phyloP scores from a whole-genome alignment of 2,888 invertebrate genomes.

The Perdita meconis region DNA sequence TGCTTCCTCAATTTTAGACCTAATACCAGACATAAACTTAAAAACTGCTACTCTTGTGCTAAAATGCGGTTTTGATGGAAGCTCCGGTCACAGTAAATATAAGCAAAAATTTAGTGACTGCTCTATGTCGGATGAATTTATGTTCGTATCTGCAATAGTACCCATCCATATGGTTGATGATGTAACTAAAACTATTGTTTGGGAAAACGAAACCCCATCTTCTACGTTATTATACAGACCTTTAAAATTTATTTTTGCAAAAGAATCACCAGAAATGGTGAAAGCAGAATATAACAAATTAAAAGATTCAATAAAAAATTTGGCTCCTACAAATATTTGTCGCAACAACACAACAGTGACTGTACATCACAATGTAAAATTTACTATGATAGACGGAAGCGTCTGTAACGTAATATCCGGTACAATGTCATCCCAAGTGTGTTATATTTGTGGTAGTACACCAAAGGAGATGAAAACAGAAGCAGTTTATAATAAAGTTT shows the following conservation, averaged over 20 bases:
- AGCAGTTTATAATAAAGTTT: background rate
- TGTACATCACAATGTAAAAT: background rate
- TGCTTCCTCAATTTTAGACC: background rate
- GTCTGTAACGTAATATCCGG: background rate
- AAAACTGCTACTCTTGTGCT: background rate
- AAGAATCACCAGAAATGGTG: background rate
- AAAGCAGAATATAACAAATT: background rate
- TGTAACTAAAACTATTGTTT: background rate
- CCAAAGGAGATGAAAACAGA: constrained; percentile 16
- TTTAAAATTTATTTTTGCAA: constrained; percentile 9
- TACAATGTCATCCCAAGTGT: background rate
- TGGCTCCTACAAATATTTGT: background rate
- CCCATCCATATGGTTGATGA: background rate
- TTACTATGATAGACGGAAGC: constrained; percentile 18
- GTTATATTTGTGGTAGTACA: constrained; percentile 6
- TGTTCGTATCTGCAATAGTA: background rate
- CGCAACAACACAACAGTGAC: background rate
- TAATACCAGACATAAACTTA: background rate
- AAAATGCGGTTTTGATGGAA: background rate
- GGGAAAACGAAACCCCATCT: background rate
- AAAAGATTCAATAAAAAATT: background rate
- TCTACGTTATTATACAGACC: constrained; percentile 8
- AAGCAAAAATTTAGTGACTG: background rate
- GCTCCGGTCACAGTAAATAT: constrained; percentile 3
- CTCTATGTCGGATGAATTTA: background rate